Evolutionary conservation across 2,113 vertebrate species (phyloP).

Genomic region (Hymenochirus boettgeri): DNA sequence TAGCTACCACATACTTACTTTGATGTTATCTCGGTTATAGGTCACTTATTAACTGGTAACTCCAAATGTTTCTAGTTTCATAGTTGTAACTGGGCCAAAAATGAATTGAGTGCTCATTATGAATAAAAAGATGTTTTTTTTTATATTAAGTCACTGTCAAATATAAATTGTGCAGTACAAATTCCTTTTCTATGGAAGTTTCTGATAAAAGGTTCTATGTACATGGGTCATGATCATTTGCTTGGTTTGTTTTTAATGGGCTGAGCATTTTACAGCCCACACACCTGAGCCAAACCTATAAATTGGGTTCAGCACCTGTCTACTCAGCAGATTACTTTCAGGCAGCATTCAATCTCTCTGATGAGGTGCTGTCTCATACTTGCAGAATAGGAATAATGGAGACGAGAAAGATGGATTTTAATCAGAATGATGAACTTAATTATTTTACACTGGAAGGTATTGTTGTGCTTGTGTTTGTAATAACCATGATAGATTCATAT

Average conservation of each 20-base stretch:
- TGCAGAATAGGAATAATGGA: conserved; percentile 7
- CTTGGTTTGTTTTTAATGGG: conserved; percentile 4
- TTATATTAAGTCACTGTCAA: neutral
- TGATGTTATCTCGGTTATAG: too few species aligned
- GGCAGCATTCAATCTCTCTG: neutral
- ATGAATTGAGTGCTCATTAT: too few species aligned
- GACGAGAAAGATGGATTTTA: conserved; percentile 22
- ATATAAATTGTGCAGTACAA: neutral
- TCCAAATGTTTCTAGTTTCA: too few species aligned
- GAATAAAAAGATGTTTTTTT: too few species aligned
- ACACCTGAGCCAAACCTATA: conserved; percentile 29
- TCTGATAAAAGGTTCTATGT: conserved; percentile 4
- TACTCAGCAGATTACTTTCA: conserved; percentile 12
- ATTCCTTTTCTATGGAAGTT: neutral
- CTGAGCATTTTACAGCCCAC: conserved; percentile 41
- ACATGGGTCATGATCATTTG: neutral
- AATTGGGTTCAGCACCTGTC: conserved; percentile 17
- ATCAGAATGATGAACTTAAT: conserved; percentile 56
- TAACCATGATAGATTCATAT: too few species aligned
- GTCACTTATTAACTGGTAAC: too few species aligned
- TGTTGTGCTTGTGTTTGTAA: conserved; percentile 10
- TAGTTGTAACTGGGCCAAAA: too few species aligned
- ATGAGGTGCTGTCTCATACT: neutral
- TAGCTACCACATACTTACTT: too few species aligned
- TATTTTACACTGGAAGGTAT: conserved; percentile 59